These are phyloP conservation scores for Platerodrilus igneus DNA, from an alignment of 2,888 invertebrate species.

Conservation along the genomic window DNA sequence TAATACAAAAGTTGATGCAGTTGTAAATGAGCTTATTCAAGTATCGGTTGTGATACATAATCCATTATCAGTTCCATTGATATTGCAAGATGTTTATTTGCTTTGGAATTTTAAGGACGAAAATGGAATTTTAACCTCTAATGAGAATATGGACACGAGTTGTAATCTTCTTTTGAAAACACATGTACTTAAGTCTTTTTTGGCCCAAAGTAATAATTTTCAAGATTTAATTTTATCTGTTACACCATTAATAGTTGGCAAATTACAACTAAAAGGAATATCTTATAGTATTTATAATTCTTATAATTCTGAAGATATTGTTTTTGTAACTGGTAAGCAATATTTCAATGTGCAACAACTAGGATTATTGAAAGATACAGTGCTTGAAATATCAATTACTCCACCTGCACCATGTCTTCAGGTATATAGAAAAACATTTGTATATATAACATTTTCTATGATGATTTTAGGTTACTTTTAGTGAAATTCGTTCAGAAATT, in stretches of 20 bases:
- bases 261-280: constrained; percentile 68
- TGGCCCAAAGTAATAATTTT: constrained; percentile 56
- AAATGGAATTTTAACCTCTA: constrained; percentile 43
- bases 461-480: constrained; percentile 14
- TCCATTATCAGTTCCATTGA: constrained; percentile 67
- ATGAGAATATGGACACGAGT: constrained; percentile 44
- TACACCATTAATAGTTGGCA: constrained; percentile 69
- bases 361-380: constrained; percentile 54
- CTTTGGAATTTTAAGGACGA: constrained; percentile 64
- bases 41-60: constrained; percentile 72
- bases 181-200: constrained; percentile 53
- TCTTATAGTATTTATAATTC: constrained; percentile 42
- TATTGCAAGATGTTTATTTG: constrained; percentile 65
- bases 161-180: constrained; percentile 52
- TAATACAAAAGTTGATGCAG: constrained; percentile 61
- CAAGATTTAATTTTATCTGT: constrained; percentile 66
- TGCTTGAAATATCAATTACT: constrained; percentile 70
- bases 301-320: constrained; percentile 38
- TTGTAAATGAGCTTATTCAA: constrained; percentile 78
- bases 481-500: constrained; percentile 51
- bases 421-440: constrained; percentile 48
- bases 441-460: constrained; percentile 8
- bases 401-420: constrained; percentile 79
- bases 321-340: constrained; percentile 59
- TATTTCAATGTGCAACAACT: constrained; percentile 54